Evolutionary conservation across 1,140 invertebrate species (phyloP).

Genomic region (Euura lappo): DNA sequence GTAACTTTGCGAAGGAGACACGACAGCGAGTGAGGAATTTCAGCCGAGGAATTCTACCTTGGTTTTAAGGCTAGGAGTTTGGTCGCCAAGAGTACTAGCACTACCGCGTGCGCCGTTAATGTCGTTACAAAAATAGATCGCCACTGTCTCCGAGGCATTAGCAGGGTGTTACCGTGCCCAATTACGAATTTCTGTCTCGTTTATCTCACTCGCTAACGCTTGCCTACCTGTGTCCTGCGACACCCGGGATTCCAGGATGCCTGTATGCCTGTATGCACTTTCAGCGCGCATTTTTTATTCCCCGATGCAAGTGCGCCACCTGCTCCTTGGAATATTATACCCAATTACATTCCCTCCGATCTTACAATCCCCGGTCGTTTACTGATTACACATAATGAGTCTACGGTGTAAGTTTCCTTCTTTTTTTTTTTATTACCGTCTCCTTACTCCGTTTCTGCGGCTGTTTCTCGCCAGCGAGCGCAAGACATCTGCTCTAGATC

Average conservation of each 20-base stretch:
- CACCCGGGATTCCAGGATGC: too few relatives aligned
- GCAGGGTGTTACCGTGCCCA: background rate
- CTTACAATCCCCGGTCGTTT: background rate
- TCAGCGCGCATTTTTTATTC: background rate
- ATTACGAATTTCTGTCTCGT: background rate
- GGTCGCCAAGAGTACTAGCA: background rate
- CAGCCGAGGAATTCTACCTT: background rate
- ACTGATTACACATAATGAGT: background rate
- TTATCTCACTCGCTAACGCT: background rate
- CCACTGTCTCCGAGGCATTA: background rate
- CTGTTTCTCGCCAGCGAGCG: too few relatives aligned
- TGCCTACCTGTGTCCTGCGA: too few relatives aligned
- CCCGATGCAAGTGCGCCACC: background rate
- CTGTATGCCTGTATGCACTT: too few relatives aligned
- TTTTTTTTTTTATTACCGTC: too few relatives aligned
- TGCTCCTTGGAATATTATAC: background rate
- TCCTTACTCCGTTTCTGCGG: background rate
- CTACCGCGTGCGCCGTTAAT: background rate
- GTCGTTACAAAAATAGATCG: too few relatives aligned
- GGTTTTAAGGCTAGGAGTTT: background rate
- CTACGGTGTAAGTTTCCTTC: background rate
- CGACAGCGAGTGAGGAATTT: background rate
- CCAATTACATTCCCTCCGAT: background rate
- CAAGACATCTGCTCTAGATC: too few relatives aligned
- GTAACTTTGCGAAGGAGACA: background rate